phyloP scores from a whole-genome alignment of 1,140 invertebrate genomes.

The Eupristina koningsbergeri region DNA sequence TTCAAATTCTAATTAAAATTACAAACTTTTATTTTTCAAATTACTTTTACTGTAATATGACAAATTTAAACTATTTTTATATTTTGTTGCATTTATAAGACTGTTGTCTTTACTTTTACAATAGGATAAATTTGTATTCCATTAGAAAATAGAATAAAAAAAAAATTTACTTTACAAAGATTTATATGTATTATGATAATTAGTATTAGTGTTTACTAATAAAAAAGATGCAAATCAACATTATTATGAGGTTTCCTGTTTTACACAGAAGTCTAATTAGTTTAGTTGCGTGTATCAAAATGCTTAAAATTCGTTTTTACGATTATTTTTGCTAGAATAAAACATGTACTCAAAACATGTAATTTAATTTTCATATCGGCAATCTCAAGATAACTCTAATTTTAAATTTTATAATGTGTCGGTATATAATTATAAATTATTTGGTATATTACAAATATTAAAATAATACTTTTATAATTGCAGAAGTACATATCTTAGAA shows the following conservation, averaged over 20 bases:
- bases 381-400: neutral
- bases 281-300: neutral
- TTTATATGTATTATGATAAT: neutral
- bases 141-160: neutral
- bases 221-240: neutral
- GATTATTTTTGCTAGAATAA: neutral
- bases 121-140: neutral
- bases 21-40: too few relatives aligned
- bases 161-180: neutral
- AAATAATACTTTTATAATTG: neutral
- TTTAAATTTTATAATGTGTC: neutral
- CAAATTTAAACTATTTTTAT: neutral
- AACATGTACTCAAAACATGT: neutral
- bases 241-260: neutral
- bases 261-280: neutral
- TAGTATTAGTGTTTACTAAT: neutral
- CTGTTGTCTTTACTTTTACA: neutral
- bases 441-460: neutral
- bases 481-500: too few relatives aligned
- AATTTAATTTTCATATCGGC: neutral
- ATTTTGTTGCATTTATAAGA: neutral
- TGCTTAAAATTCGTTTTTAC: neutral
- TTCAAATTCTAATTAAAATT: too few relatives aligned
- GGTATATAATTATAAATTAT: neutral
- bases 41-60: neutral